phyloP scores from a whole-genome alignment of 2,113 vertebrate species.

The Mesembrinibis cayennensis region DNA sequence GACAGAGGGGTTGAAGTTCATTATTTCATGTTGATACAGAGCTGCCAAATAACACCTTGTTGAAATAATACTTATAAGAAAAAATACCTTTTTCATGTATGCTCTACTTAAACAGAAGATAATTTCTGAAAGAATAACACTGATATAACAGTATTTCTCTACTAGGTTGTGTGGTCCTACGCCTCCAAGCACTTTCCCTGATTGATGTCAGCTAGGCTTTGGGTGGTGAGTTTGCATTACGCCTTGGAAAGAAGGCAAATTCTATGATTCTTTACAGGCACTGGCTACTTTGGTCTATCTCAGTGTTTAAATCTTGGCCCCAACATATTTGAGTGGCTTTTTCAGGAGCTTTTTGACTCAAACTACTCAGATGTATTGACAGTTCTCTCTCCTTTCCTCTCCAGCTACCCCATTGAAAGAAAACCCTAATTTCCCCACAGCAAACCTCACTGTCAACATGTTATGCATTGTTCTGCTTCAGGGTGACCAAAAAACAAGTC shows the following conservation, averaged over 20 bases:
- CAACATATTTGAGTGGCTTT: not conserved
- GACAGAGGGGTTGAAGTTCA: not conserved
- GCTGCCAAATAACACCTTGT: not conserved
- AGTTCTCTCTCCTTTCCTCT: not conserved
- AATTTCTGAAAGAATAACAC: not conserved
- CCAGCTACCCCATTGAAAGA: not conserved
- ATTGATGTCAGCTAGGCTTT: not conserved
- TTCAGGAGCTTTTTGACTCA: not conserved
- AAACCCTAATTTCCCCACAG: not conserved
- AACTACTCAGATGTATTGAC: not conserved
- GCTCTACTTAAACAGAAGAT: not conserved
- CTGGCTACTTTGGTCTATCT: not conserved
- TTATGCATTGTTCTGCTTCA: slow-evolving; percentile 3
- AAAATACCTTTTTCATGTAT: not conserved
- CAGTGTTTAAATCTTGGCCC: not conserved
- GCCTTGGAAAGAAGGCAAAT: not conserved
- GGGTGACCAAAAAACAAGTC: slow-evolving; percentile 2
- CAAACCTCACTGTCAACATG: not conserved
- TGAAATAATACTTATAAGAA: not conserved
- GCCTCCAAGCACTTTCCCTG: not conserved
- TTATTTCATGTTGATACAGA: not conserved
- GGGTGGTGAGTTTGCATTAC: not conserved
- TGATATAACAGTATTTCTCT: not conserved
- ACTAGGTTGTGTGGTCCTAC: not conserved
- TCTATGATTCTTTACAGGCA: not conserved